A percentile compares a stretch with the other conserved stretches of the same genome.
phyloP scores from a whole-genome alignment of 1,140 invertebrate genomes.

The Drosophila mauritiana region DNA sequence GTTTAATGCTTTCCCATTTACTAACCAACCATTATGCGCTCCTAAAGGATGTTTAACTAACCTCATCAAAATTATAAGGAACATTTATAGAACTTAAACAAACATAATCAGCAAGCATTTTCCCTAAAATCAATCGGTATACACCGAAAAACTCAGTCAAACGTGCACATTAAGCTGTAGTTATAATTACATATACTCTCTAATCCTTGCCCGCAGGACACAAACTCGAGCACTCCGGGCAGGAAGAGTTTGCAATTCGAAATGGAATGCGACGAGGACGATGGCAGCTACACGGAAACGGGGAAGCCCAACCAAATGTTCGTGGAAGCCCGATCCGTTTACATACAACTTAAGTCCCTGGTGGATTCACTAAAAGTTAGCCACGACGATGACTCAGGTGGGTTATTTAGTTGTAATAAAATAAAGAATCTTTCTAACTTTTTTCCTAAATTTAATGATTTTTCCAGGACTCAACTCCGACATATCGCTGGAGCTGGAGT shows the following conservation, averaged over 20 bases:
- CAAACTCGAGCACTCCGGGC: slow-evolving; percentile 78
- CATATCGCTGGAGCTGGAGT: slow-evolving; percentile 85
- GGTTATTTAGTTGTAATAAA: not conserved
- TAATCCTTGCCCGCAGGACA: slow-evolving; percentile 41
- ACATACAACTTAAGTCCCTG: slow-evolving; percentile 88
- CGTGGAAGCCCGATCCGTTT: slow-evolving; percentile 88
- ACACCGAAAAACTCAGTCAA: not conserved
- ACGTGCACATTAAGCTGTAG: no score
- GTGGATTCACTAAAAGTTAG: slow-evolving; percentile 89
- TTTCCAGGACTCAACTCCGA: slow-evolving; percentile 86
- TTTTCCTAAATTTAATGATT: not conserved
- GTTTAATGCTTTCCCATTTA: slow-evolving; percentile 1
- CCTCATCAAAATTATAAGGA: slow-evolving; percentile 13
- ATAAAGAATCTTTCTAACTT: not conserved
- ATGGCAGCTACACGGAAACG: slow-evolving; percentile 85
- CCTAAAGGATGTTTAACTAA: slow-evolving; percentile 14
- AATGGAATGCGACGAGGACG: slow-evolving; percentile 89
- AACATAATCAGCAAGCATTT: slow-evolving; percentile 1
- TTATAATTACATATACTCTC: not conserved
- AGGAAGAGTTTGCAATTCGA: slow-evolving; percentile 89
- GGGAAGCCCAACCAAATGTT: slow-evolving; percentile 85
- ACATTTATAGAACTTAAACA: not conserved
- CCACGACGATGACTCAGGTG: slow-evolving; percentile 88
- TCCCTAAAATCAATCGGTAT: slow-evolving; percentile 5
- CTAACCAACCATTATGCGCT: slow-evolving; percentile 25